Evolutionary conservation across 2,797 vertebrate species (phyloP), one percentile per base, ranked within the genome.

Genomic region (Schizopygopsis pylzovi): DNA sequence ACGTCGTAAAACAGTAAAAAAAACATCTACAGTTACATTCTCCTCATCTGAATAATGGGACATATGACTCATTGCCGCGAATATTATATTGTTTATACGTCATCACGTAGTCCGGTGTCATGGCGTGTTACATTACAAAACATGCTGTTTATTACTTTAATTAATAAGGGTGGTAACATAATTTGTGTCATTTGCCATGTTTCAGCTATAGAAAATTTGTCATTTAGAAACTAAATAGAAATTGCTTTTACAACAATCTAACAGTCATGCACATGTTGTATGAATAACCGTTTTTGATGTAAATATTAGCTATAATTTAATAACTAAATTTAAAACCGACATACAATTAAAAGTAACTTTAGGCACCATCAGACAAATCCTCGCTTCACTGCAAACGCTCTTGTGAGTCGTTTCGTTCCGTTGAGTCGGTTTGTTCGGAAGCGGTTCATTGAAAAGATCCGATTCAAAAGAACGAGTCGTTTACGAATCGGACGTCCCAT

Each of bases 1-100:
- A 84, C 83, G 63, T 84, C 37, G 18, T 37, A 33, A n/a, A 41
- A 18, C n/a, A 71, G 61, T 52, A 28, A 12, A 54, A 52, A 43
- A 54, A 52, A 43, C 63, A 56, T 75, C 10, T 41, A 45, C 39
- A 54, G n/a, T 4, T 12, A 13, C 33, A 20, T 56, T 82, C 52
- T 39, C 37, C 13, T 83, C 70, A 12, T 47, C 43, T 80, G 10
- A 47, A 65, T 20, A 39, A 79, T 43, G 13, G 75, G 4, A 61
- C 37, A 15, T 43, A 52, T 61, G 77, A 25, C 6, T 79, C 56
- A 9, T 43, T 79, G 3, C 22, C 1, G 39, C 59, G 37, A 67
- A 28, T n/a, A n/a, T n/a, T n/a, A n/a, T n/a, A n/a, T n/a, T n/a
- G n/a, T n/a, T n/a, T n/a, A 28, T 59, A 25, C 54, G 76, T 78